Base-by-base conservation (phyloP, 1,140 invertebrate genomes). In the Rhyzopertha dominica region DNA sequence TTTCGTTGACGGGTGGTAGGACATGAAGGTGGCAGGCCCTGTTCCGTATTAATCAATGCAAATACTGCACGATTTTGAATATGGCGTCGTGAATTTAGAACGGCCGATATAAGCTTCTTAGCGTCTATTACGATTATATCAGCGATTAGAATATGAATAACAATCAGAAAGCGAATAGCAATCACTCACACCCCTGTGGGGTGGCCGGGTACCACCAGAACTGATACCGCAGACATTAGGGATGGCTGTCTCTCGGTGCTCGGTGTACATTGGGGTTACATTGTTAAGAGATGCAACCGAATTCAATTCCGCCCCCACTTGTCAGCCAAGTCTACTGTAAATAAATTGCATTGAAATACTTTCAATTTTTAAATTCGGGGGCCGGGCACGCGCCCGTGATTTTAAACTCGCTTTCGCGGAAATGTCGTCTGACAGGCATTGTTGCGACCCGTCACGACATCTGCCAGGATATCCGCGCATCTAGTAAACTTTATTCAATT, bases 381-480 rank as follows among this genome's bases (percentile, higher is more conserved):
- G 54, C 43, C 38, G 20, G 38, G 29, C 32, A 39, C 49, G 42
- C 40, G 52, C 32, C 23, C 35, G 32, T 43, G 47, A 49, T 53
- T 52, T 54, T 53, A 55, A 57, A 59, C 26, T 58, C 44, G 48
- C 39, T 51, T 51, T 45, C 28, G 50, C 57, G 55, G 58, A 60
- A 58, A 53, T 56, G 50, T 51, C 48, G 50, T 50, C 50, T 58
- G 53, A 58, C 52, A 51, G 41, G 47, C 49, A 56, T 60, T 60
- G 55, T 61, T 37, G 49, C 22, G 48, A n/a, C 49, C 47, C 50
- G 45, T 54, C 47, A 48, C 43, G 54, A 57, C 56, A 56, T 61
- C 53, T 57, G 59, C 54, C 57, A 50, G 57, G 53, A 61, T 56
- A 59, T 61, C 57, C 55, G 57, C n/a, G 58, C 56, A 51, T 53